Evolutionary conservation across 1,140 invertebrate genomes (phyloP), one percentile per base, ranked within the genome.

Genomic region (Drosophila nigrodunni): DNA sequence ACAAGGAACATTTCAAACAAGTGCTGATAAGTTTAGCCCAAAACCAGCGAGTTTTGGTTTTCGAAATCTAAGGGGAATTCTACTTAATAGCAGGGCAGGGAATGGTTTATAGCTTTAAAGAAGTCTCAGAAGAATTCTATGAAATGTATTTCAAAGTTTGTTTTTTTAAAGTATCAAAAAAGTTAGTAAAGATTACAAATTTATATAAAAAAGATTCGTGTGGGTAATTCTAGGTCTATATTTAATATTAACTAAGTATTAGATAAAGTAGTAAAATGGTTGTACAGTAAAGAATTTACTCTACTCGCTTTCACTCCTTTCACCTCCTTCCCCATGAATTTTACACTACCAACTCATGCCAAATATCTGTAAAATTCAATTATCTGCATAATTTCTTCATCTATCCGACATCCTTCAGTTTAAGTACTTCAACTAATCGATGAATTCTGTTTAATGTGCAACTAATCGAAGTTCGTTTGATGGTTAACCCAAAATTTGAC

Each of bases 401-500:
- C 11, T 25, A 2, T 21, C 21, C 0, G 13, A 49, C n/a, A 30
- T 44, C 21, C 60, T 39, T 7, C 21, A 41, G 2, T 30, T 30
- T 2, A 67, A 57, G 30, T 62, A 66, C 58, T 70, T 21, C 0
- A 21, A n/a, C 11, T 25, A 41, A 57, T 54, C 50, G 34, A 18
- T 57, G 35, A n/a, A 41, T 41, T 6, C 21, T 25, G 10, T 49
- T 74, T 39, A 54, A 61, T 69, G 76, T 71, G 74, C 61, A 65
- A 54, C 67, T 77, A 77, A 85, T 78, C 55, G 74, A 49, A 64
- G 41, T 54, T 34, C 61, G 58, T 79, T 74, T 46, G 34, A 68
- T 67, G 82, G 82, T 87, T 87, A 87, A 87, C 82, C 83, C 83
- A 70, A 87, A 47, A 87, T 57, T 86, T 78, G 54, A 71, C 67